These are phyloP conservation scores for Rhaphigaster nebulosa DNA, from an alignment of 2,888 invertebrate species.

Conservation along the genomic window DNA sequence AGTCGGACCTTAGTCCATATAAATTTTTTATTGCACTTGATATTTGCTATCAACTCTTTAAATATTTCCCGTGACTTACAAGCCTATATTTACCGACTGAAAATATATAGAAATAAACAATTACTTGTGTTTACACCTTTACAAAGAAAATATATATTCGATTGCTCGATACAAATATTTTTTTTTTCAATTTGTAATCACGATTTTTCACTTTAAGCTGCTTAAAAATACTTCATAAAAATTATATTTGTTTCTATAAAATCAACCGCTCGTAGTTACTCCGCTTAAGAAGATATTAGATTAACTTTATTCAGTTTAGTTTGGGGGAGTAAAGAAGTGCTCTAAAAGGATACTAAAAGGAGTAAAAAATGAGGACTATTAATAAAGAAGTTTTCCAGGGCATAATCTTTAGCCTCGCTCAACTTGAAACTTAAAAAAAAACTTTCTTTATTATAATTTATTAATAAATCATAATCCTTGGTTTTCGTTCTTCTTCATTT, in stretches of 20 bases:
- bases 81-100: no score
- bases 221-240: neutral
- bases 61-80: no score
- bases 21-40: no score
- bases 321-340: neutral
- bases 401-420: slow-evolving; percentile 49
- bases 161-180: no score
- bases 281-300: slow-evolving; percentile 25
- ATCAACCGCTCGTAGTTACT: neutral
- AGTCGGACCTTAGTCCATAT: no score
- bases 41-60: no score
- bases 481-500: neutral
- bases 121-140: no score
- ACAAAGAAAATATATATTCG: no score
- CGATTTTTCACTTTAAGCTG: neutral
- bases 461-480: neutral
- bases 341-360: slow-evolving; percentile 16
- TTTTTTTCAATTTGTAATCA: no score
- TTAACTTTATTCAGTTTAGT: slow-evolving; percentile 16
- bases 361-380: slow-evolving; percentile 46
- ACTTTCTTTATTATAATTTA: slow-evolving; percentile 42
- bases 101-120: no score
- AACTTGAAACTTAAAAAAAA: slow-evolving; percentile 43
- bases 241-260: neutral
- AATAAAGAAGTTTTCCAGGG: slow-evolving; percentile 43